Evolutionary conservation across 2,888 invertebrate species (phyloP).

Genomic region (Torymus texanus): DNA sequence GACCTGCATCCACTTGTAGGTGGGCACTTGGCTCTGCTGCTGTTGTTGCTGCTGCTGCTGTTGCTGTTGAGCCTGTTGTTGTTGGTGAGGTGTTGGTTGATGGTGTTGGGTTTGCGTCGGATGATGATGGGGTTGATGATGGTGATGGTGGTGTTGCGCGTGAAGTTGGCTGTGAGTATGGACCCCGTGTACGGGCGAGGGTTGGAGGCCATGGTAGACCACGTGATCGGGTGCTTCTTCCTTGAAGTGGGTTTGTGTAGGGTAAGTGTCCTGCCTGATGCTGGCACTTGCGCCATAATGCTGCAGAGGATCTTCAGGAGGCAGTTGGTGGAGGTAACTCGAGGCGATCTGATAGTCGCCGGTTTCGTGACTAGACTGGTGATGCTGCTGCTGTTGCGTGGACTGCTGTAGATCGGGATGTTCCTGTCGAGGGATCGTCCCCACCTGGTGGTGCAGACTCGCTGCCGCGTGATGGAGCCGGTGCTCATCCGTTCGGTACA

Average conservation of each 20-base stretch:
- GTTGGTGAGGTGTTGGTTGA: conserved; percentile 68
- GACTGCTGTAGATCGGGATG: conserved; percentile 59
- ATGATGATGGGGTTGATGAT: conserved; percentile 64
- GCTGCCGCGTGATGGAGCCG: conserved; percentile 69
- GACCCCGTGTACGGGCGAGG: conserved; percentile 60
- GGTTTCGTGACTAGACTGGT: conserved; percentile 73
- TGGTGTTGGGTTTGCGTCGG: conserved; percentile 51
- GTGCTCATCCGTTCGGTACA: conserved; percentile 70
- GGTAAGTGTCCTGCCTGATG: conserved; percentile 77
- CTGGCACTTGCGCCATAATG: conserved; percentile 69
- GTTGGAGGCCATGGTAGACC: conserved; percentile 62
- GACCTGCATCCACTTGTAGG: conserved; percentile 99
- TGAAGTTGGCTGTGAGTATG: conserved; percentile 65
- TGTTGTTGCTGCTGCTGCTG: conserved; percentile 74
- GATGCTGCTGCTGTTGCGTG: conserved; percentile 67
- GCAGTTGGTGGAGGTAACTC: conserved; percentile 69
- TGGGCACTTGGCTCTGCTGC: conserved; percentile 84
- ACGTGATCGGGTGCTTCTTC: conserved; percentile 77
- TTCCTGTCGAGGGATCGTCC: conserved; percentile 60
- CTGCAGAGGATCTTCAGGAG: conserved; percentile 61
- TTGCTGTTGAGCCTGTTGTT: conserved; percentile 60
- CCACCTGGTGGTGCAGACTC: conserved; percentile 69
- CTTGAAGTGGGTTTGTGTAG: conserved; percentile 80
- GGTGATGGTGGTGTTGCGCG: conserved; percentile 65
- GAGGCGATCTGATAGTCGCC: conserved; percentile 74